A percentile compares a stretch with the other conserved stretches of the same genome.
Evolutionary conservation across 2,113 vertebrate species (phyloP).

Genomic region (Phaetusa simplex): DNA sequence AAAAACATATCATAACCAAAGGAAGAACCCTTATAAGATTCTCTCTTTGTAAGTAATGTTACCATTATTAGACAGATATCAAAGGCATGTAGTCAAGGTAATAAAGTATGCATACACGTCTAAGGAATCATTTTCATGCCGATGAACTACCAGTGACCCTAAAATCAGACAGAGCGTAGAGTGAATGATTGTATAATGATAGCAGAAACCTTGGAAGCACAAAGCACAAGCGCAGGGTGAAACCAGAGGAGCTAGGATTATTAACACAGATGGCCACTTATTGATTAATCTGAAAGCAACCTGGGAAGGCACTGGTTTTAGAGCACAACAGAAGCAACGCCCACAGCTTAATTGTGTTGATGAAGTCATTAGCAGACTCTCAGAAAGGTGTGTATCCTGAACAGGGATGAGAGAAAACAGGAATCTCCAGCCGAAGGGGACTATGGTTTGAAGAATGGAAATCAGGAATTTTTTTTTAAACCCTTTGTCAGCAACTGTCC

Average conservation of each 20-base stretch:
- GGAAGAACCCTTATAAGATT: not conserved
- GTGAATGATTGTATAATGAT: not conserved
- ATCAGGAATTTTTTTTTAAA: not conserved
- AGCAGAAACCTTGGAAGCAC: not conserved
- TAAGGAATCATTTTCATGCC: not conserved
- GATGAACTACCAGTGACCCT: not conserved
- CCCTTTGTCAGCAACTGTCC: not conserved
- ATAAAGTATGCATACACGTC: rapidly evolving
- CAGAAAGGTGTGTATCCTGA: not conserved
- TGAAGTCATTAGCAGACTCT: not conserved
- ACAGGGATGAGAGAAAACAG: not conserved
- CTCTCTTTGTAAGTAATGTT: not conserved
- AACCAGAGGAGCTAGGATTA: not conserved
- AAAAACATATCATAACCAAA: not conserved
- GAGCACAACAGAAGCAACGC: not conserved
- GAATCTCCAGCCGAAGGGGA: not conserved
- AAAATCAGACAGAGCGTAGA: not conserved
- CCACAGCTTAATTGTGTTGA: not conserved
- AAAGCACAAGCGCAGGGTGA: not conserved
- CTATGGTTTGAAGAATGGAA: not conserved
- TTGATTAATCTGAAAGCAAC: not conserved
- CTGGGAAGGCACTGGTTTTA: not conserved
- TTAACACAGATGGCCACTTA: not conserved
- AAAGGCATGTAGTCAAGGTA: not conserved
- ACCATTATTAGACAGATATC: not conserved